A percentile compares a stretch with the other conserved stretches of the same genome.
These are phyloP conservation scores for Caenorhabditis drosophilae DNA, from an alignment of 2,888 invertebrate species.

Conservation along the genomic window DNA sequence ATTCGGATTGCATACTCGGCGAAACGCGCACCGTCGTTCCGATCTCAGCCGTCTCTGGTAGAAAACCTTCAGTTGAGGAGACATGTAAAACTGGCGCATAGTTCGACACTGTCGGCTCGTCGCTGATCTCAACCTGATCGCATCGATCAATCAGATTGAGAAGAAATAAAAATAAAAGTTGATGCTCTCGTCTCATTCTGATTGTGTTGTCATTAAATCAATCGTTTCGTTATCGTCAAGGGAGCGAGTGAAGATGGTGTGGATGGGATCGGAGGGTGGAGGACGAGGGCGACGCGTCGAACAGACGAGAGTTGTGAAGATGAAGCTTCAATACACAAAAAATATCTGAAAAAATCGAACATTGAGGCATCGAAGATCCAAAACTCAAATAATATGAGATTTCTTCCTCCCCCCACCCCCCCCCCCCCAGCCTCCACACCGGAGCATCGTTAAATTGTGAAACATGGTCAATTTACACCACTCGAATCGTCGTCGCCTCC, in stretches of 20 bases:
- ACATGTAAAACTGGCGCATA: slow-evolving; percentile 56
- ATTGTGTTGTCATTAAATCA: background rate
- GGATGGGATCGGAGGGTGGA: background rate
- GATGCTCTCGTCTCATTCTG: background rate
- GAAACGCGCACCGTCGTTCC: slow-evolving; percentile 66
- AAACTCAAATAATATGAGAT: too few species aligned
- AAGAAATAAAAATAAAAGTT: background rate
- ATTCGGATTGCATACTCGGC: slow-evolving; percentile 56
- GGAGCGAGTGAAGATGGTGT: background rate
- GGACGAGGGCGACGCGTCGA: background rate
- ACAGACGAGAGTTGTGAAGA: too few species aligned
- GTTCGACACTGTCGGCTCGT: slow-evolving; percentile 27
- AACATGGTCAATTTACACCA: too few species aligned
- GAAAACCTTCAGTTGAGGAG: slow-evolving; percentile 62
- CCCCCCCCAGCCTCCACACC: too few species aligned
- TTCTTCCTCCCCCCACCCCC: too few species aligned
- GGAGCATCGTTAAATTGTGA: too few species aligned
- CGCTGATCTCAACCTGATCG: slow-evolving; percentile 12
- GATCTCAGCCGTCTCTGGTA: slow-evolving; percentile 63
- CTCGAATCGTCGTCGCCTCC: too few species aligned
- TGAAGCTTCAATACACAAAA: too few species aligned
- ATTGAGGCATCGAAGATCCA: too few species aligned
- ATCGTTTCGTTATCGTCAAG: background rate
- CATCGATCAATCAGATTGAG: background rate
- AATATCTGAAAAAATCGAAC: too few species aligned